Conservation (phyloP, 2,113 vertebrate genomes). For the Heterocephalus glaber region DNA sequence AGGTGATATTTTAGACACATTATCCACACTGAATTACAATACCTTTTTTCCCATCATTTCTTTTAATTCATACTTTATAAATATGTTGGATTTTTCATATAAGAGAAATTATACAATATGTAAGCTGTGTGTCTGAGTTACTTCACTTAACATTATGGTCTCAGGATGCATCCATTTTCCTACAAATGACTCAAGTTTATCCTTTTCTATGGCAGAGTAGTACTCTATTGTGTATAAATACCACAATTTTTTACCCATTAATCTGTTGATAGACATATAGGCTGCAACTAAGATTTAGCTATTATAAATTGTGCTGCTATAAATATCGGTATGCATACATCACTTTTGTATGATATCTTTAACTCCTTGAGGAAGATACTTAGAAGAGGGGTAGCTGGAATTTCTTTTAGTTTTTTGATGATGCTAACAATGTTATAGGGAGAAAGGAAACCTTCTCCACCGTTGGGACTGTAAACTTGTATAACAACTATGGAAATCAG, state of each 20-base stretch:
- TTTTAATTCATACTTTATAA: not conserved
- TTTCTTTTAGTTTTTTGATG: not conserved
- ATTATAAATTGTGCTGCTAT: not conserved
- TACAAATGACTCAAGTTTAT: not conserved
- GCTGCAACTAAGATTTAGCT: not conserved
- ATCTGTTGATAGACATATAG: not conserved
- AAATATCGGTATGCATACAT: not conserved
- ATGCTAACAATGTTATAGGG: not conserved
- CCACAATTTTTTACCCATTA: not conserved
- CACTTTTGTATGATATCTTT: not conserved
- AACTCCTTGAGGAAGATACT: not conserved
- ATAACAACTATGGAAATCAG: not conserved
- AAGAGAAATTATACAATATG: not conserved
- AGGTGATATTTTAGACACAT: not conserved
- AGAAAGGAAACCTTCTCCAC: not conserved
- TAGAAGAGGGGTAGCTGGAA: not conserved
- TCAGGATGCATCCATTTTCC: not conserved
- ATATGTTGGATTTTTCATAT: not conserved
- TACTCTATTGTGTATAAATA: not conserved
- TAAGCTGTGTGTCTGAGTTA: not conserved
- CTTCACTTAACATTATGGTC: not conserved
- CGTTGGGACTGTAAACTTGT: not conserved
- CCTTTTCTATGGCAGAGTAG: not conserved
- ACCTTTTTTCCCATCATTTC: not conserved
- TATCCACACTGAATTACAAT: not conserved